phyloP scores from a whole-genome alignment of 1,140 invertebrate genomes.

The Rhysida immarginata region DNA sequence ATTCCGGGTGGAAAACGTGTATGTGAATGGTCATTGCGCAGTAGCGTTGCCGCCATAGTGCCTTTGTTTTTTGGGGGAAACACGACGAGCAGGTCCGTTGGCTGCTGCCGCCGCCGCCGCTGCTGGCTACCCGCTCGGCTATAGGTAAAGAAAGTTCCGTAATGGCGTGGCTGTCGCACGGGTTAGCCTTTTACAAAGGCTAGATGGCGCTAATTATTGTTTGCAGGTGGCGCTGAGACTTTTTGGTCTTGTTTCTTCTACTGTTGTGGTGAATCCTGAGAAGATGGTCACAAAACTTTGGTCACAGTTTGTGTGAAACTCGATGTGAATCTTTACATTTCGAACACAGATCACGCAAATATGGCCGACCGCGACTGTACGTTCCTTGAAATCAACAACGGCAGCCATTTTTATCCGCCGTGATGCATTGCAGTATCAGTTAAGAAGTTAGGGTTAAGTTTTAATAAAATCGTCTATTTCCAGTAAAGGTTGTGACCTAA shows the following conservation, averaged over 20 bases:
- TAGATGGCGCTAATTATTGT: conserved; percentile 4
- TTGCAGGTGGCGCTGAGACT: conserved; percentile 1
- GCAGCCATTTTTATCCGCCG: background rate
- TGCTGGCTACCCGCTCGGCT: too few species aligned
- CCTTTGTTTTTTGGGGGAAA: background rate
- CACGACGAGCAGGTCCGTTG: background rate
- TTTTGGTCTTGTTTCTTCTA: background rate
- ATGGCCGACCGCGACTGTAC: background rate
- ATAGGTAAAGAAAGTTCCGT: background rate
- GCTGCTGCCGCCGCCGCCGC: too few species aligned
- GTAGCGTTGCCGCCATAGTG: conserved; percentile 2
- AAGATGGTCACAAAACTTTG: too few species aligned
- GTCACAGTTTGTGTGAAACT: too few species aligned
- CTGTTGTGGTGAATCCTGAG: too few species aligned
- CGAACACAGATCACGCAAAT: background rate
- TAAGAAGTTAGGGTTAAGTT: too few species aligned
- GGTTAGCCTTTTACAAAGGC: background rate
- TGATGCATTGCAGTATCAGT: background rate
- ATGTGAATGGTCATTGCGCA: too few species aligned
- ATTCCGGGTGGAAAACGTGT: too few species aligned
- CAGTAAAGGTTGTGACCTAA: too few species aligned
- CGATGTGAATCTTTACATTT: too few species aligned
- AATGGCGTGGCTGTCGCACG: conserved; percentile 3
- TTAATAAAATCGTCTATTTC: too few species aligned
- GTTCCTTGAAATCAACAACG: background rate